Evolutionary conservation across 30 jellyfish, hydroid and myxozoan species (phyloP).

Genomic region (Calvadosia cruxmelitensis): DNA sequence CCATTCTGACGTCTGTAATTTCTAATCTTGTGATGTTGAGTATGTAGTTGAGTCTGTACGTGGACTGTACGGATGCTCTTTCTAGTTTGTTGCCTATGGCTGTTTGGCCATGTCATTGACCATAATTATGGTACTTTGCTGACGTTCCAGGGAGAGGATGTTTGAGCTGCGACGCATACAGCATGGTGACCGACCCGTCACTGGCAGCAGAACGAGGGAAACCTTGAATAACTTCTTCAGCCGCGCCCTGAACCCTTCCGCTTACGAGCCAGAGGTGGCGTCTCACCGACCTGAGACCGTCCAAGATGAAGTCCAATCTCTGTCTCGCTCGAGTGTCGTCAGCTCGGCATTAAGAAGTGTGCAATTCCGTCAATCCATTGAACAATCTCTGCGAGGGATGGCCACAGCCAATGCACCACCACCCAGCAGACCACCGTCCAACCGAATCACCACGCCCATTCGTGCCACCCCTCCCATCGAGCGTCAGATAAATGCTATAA

Average conservation of each 20-base stretch:
- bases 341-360: slow-evolving; percentile 60
- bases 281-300: slow-evolving; percentile 26
- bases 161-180: slow-evolving; percentile 59
- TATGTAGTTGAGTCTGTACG: too few species aligned
- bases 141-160: slow-evolving; percentile 48
- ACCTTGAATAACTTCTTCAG: slow-evolving; percentile 40
- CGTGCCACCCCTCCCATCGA: too few species aligned
- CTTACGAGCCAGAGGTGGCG: slow-evolving; percentile 11
- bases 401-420: not conserved
- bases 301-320: slow-evolving; percentile 53
- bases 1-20: not conserved
- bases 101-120: not conserved
- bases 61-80: too few species aligned
- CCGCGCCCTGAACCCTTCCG: slow-evolving; percentile 32
- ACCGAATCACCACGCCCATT: too few species aligned
- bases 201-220: slow-evolving; percentile 68
- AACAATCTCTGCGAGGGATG: slow-evolving; percentile 20
- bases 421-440: too few species aligned
- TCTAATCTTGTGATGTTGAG: too few species aligned
- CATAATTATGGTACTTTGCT: not conserved
- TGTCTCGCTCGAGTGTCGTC: slow-evolving; percentile 60
- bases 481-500: too few species aligned
- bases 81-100: slow-evolving; percentile 33
- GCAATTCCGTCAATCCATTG: slow-evolving; percentile 32
- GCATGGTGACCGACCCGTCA: slow-evolving; percentile 57